These are phyloP conservation scores for Cheilosia urbana DNA, from an alignment of 2,888 invertebrate genomes.

Conservation along the genomic window DNA sequence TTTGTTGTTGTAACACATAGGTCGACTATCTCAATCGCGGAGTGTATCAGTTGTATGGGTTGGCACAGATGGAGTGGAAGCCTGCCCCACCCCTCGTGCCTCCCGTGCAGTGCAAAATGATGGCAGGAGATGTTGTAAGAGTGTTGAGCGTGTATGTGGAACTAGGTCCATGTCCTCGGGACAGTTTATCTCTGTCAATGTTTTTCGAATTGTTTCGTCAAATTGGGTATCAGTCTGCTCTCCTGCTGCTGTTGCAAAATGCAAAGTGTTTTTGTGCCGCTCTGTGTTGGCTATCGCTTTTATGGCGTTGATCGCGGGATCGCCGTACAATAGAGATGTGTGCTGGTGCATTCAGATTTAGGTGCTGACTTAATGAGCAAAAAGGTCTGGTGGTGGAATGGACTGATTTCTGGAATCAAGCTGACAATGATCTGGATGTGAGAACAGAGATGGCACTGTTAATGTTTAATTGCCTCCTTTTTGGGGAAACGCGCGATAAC, in stretches of 20 bases:
- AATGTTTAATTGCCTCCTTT: conserved; percentile 61
- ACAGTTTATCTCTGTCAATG: conserved; percentile 75
- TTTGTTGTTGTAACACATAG: conserved; percentile 71
- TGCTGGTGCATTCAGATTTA: conserved; percentile 49
- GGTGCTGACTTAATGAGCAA: conserved; percentile 72
- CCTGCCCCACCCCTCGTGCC: neutral
- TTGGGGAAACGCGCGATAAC: conserved; percentile 6
- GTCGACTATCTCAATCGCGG: conserved; percentile 61
- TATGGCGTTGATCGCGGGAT: conserved; percentile 54
- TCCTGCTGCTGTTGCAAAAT: conserved; percentile 41
- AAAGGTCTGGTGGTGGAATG: conserved; percentile 34
- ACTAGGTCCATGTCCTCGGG: conserved; percentile 46
- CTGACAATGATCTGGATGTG: conserved; percentile 33
- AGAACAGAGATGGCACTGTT: conserved; percentile 1
- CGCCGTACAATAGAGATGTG: conserved; percentile 36
- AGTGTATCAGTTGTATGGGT: conserved; percentile 77
- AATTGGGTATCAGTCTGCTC: conserved; percentile 62
- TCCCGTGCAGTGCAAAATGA: conserved; percentile 9
- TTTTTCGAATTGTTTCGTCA: conserved; percentile 75
- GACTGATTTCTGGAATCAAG: conserved; percentile 22
- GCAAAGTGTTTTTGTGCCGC: conserved; percentile 67
- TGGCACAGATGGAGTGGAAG: conserved; percentile 54
- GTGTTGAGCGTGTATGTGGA: conserved; percentile 52
- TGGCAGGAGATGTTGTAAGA: conserved; percentile 46
- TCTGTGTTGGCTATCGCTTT: conserved; percentile 40